Evolutionary conservation across 2,888 invertebrate genomes (phyloP), one percentile per base, ranked within the genome.

Genomic region (Corythucha ciliata): DNA sequence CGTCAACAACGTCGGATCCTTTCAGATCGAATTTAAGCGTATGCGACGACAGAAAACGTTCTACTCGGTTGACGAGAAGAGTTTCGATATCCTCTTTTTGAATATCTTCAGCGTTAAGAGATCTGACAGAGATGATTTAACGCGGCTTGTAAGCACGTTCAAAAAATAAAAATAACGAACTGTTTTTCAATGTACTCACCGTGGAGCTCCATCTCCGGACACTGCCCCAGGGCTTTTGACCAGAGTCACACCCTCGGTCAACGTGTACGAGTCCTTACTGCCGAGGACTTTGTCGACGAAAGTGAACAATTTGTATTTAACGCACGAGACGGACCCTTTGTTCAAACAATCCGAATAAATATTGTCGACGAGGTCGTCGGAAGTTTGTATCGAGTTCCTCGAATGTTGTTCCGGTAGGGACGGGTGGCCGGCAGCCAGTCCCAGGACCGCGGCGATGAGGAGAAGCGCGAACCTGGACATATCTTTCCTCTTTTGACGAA

Each of bases 241-340:
- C 21, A 88, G 83, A 41, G 87, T 86, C 45, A 89, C 83, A 49
- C 88, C 88, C 60, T 88, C 87, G 51, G 84, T 80, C 36, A 88
- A 68, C 7, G 83, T 78, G 64, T 86, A 85, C 56, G 79, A 79
- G 64, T 88, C 87, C 67, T 83, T 85, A 61, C 81, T 81, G 42
- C 81, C 80, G 27, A 59, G 54, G n/a, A 87, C 81, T 69, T 87
- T 87, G 72, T 88, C 88, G 60, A 88, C 83, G 69, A 81, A 86
- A 20, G 83, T 80, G 73, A 87, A 85, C 65, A 88, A 78, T 67
- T 87, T 88, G 74, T 85, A 84, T 69, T 87, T 88, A 63, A 88
- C 78, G 68, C 88, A 88, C 68, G 83, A 80, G 60, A 83, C 79
- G 24, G 87, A 85, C 65, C 87, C 87, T 69, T 87, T 88, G 63